These are phyloP conservation scores for Bombus picipes DNA, from an alignment of 1,140 invertebrate genomes.

Conservation along the genomic window DNA sequence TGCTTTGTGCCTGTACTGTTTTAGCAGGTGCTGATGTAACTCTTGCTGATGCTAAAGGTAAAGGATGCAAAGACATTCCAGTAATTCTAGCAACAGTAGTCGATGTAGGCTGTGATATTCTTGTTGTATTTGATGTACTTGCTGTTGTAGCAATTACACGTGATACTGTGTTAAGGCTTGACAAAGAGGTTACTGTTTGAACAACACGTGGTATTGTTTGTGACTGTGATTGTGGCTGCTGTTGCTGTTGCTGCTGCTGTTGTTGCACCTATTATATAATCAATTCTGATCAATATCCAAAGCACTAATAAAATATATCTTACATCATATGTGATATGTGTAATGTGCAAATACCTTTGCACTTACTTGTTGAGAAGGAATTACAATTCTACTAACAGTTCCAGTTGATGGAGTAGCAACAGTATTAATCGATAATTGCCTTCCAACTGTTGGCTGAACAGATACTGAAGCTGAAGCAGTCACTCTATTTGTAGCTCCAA, in stretches of 20 bases:
- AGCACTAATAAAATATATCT: not conserved
- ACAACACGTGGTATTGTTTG: constrained; percentile 74
- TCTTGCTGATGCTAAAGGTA: constrained; percentile 76
- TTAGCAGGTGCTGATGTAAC: constrained; percentile 69
- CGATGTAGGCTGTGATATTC: constrained; percentile 74
- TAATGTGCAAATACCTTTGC: not conserved
- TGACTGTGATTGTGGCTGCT: constrained; percentile 40
- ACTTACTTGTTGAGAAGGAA: constrained; percentile 76
- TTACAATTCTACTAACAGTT: constrained; percentile 78
- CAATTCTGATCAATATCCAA: not conserved
- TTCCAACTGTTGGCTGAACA: constrained; percentile 70
- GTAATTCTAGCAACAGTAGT: constrained; percentile 77
- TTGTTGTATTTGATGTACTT: constrained; percentile 71
- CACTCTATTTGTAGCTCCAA: constrained; percentile 77
- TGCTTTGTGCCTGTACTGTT: constrained; percentile 69
- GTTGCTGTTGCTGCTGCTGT: constrained; percentile 31
- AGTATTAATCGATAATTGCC: constrained; percentile 78
- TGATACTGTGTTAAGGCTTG: constrained; percentile 75
- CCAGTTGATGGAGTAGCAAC: constrained; percentile 69
- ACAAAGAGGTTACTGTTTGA: constrained; percentile 78
- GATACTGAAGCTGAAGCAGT: constrained; percentile 74
- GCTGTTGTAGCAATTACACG: constrained; percentile 78
- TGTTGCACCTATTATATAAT: constrained; percentile 21
- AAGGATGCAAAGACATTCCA: constrained; percentile 78
- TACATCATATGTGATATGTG: not conserved